These are phyloP conservation scores for Odontesthes bonariensis DNA, from an alignment of 2,113 vertebrate species.

Conservation along the genomic window DNA sequence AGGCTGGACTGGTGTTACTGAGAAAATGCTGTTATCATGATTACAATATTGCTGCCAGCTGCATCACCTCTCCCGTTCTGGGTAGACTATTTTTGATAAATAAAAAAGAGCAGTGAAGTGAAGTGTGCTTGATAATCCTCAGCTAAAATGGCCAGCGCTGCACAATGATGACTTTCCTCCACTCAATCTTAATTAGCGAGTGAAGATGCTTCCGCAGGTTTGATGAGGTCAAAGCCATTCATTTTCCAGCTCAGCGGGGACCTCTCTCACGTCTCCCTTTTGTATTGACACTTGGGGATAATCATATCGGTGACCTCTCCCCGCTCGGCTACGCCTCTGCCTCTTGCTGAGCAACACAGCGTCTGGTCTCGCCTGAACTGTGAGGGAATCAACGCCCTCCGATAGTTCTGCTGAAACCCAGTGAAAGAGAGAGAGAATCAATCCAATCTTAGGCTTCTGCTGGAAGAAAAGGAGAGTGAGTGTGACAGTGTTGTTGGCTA, in stretches of 20 bases:
- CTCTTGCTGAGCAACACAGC: slow-evolving; percentile 52
- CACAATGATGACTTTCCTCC: slow-evolving; percentile 68
- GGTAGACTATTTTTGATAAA: slow-evolving; percentile 42
- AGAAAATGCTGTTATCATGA: slow-evolving; percentile 32
- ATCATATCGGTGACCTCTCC: slow-evolving; percentile 79
- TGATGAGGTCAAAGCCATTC: slow-evolving; percentile 83
- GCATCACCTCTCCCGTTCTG: slow-evolving; percentile 28
- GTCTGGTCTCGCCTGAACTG: slow-evolving; percentile 59
- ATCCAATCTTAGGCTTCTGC: slow-evolving; percentile 45
- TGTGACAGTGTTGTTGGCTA: slow-evolving; percentile 22
- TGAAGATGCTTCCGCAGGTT: slow-evolving; percentile 75
- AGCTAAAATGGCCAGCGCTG: slow-evolving; percentile 56
- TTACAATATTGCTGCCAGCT: slow-evolving; percentile 29
- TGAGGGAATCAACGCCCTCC: slow-evolving; percentile 56
- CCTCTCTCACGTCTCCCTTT: slow-evolving; percentile 63
- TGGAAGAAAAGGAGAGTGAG: slow-evolving; percentile 38
- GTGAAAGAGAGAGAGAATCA: slow-evolving; percentile 52
- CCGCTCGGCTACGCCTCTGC: slow-evolving; percentile 50
- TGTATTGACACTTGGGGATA: slow-evolving; percentile 78
- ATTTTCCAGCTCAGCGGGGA: slow-evolving; percentile 78
- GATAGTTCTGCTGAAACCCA: slow-evolving; percentile 30
- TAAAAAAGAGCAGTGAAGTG: slow-evolving; percentile 64
- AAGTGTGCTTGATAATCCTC: slow-evolving; percentile 72
- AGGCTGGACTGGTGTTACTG: slow-evolving; percentile 1
- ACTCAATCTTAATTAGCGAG: slow-evolving; percentile 83